phyloP scores from a whole-genome alignment of 2,113 vertebrate species.

The Tychaedon coryphoeus region DNA sequence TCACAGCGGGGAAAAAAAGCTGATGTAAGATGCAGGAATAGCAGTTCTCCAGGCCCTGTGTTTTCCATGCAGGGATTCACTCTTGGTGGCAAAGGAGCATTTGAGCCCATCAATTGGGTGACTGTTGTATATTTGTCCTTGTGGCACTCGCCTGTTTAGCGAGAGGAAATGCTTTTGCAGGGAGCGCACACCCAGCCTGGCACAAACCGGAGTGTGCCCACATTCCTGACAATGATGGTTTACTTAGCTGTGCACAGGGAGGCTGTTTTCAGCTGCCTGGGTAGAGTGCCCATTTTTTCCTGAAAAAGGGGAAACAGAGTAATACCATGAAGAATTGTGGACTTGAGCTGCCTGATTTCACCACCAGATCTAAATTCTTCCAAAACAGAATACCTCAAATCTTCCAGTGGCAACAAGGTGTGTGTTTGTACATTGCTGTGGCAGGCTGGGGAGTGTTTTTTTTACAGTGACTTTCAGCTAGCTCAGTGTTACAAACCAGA shows the following conservation, averaged over 20 bases:
- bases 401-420: neutral
- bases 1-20: neutral
- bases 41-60: neutral
- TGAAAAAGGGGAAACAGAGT: neutral
- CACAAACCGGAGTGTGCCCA: neutral
- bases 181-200: slow-evolving; percentile 9
- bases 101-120: neutral
- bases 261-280: neutral
- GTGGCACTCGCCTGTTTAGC: neutral
- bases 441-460: neutral
- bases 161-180: slow-evolving; percentile 34
- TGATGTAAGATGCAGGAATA: neutral
- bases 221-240: slow-evolving; percentile 28
- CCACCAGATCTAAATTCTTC: slow-evolving; percentile 22
- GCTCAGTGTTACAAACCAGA: neutral
- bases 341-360: neutral
- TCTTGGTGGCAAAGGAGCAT: neutral
- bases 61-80: neutral
- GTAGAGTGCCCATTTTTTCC: neutral
- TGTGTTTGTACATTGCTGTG: neutral
- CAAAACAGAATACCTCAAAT: slow-evolving; percentile 56
- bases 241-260: slow-evolving; percentile 16
- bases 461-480: neutral
- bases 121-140: slow-evolving; percentile 40
- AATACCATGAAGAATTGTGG: neutral